Evolutionary conservation across 2,113 vertebrate genomes (phyloP), one percentile per base, ranked within the genome.

Genomic region (Esox niger): DNA sequence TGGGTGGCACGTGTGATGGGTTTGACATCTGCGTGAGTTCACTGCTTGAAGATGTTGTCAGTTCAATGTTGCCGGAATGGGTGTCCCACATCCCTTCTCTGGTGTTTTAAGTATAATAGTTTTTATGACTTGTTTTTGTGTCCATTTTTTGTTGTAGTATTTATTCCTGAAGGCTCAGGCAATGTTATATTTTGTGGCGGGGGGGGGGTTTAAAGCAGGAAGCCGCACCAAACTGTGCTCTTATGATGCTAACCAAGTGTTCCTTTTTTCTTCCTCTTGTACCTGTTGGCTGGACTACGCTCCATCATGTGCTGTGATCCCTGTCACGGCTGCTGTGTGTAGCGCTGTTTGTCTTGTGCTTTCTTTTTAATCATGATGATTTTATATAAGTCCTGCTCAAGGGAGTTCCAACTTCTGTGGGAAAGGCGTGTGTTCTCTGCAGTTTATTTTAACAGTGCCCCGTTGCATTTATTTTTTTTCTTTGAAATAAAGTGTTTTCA

Each of bases 201-300:
- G 62, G 75, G 78, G 77, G 82, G 82, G 71, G 69, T 76, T 11
- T 21, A 27, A 33, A 29, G 26, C 9, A 57, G 27, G 27, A 86
- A 84, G 89, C 90, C 84, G 85, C 90, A 94, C 94, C 95, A 91
- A 92, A 94, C 90, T 93, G 95, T 96, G 94, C 94, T 95, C 94
- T 96, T 95, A 94, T 82, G 86, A 87, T 85, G 90, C 87, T 75
- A 94, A 94, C 87, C 73, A 94, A 94, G 92, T 95, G 91, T 93
- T 96, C 90, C 89, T 95, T 95, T 93, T 86, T 90, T 88, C 82
- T 89, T 89, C 81, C 83, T 88, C 85, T 90, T 87, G 88, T 89
- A 88, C 81, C 83, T 88, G 85, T 90, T 87, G 88, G 82, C 87
- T 88, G 85, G 85, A 83, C 79, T 63, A 77, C 60, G 80, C 74